Evolutionary conservation across 64 coral and sea anemone species (phyloP), one percentile per base, ranked within the genome.

Genomic region (Porites lutea): DNA sequence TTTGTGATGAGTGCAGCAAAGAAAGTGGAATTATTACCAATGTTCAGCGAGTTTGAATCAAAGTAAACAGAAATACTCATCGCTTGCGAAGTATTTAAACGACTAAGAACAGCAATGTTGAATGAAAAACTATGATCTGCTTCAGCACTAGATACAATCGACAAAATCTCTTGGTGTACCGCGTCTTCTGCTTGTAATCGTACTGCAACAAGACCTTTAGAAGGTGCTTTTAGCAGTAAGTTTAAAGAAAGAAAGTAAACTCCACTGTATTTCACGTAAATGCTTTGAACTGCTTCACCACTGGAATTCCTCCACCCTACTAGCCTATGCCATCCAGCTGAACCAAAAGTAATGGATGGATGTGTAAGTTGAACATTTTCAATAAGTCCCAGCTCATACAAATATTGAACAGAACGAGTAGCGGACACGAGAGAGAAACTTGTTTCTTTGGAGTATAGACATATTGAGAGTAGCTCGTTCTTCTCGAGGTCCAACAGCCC

Each of bases 361-460:
- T 82, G 79, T 2, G n/a, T 65, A 19, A 82, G 59, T 82, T 82
- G 59, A 82, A 82, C 37, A 48, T 15, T 82, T 82, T 13, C 19
- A 23, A 48, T 65, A 2, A 59, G 8, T 13, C 59, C 48, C 19
- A 48, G 1, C 8, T 18, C 59, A 66, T 11, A 19, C 60, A 63
- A 50, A 82, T 48, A 82, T 45, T 82, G 59, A 8, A 82, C 14
- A 8, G 79, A 82, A 8, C 7, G 59, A 9, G 43, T 82, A 44
- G 60, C 79, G 13, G 13, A 18, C 44, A 65, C 18, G 4, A 66
- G 4, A 65, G 43, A 20, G 12, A n/a, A 45, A 65, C 10, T 48
- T 2, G 10, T 14, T 65, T 19, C 27, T 48, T n/a, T 16, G 15
- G 61, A 48, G 3, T 82, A 9, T 11, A 82, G 22, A 63, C 79